phyloP scores from a whole-genome alignment of 2,888 invertebrate species.

The Sialis fuliginosa region DNA sequence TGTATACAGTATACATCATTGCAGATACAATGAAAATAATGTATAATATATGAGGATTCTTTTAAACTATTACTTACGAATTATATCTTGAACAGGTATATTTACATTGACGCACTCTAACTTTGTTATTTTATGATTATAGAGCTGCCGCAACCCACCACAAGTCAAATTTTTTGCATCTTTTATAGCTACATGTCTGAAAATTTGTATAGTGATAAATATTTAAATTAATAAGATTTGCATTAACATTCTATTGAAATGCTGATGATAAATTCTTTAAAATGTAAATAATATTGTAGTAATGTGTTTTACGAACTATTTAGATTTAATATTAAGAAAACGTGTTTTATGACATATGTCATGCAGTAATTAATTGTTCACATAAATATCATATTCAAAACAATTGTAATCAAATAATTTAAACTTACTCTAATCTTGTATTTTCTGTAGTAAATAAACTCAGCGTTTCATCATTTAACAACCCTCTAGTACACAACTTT shows the following conservation, averaged over 20 bases:
- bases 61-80: constrained; percentile 15
- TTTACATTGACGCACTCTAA: constrained; percentile 39
- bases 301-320: too few relatives aligned
- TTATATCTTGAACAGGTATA: constrained; percentile 38
- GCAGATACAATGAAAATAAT: not conserved
- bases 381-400: not conserved
- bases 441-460: constrained; percentile 38
- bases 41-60: not conserved
- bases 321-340: too few relatives aligned
- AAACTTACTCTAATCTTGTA: constrained; percentile 32
- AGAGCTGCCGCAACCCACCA: constrained; percentile 38
- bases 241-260: too few relatives aligned
- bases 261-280: too few relatives aligned
- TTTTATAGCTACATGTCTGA: constrained; percentile 34
- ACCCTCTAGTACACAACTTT: constrained; percentile 34
- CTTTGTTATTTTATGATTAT: constrained; percentile 41
- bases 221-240: too few relatives aligned
- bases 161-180: constrained; percentile 37
- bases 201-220: constrained; percentile 10
- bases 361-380: not conserved
- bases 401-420: not conserved
- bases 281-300: too few relatives aligned
- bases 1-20: too few relatives aligned
- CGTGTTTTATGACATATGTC: not conserved
- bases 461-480: constrained; percentile 39